Evolutionary conservation across 2,113 vertebrate genomes (phyloP).

Genomic region (Miniopterus natalensis): DNA sequence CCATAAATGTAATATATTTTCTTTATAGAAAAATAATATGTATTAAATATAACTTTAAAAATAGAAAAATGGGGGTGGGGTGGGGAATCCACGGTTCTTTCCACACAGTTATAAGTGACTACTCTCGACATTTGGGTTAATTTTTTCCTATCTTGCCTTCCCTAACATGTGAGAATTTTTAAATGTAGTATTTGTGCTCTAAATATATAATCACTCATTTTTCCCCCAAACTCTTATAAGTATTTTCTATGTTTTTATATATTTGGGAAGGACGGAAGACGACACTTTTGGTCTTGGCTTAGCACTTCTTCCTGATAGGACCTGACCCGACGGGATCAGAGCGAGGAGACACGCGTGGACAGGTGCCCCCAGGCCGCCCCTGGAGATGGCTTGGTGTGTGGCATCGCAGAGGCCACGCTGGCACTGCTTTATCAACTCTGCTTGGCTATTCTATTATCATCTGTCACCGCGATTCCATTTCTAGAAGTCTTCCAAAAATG

Average conservation of each 20-base stretch:
- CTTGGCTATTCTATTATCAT: not conserved
- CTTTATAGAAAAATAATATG: not conserved
- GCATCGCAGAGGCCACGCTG: not conserved
- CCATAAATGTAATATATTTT: constrained; percentile 1
- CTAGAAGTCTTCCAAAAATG: not conserved
- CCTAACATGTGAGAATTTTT: not conserved
- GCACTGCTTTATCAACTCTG: not conserved
- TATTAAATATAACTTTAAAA: constrained; percentile 25
- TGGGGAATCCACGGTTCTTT: not conserved
- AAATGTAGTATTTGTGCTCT: not conserved
- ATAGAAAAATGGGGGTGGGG: not conserved
- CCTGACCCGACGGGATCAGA: not conserved
- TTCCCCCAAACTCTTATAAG: not conserved
- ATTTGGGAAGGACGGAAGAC: not conserved
- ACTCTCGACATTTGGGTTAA: not conserved
- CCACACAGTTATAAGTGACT: not conserved
- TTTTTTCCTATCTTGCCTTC: not conserved
- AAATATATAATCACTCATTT: not conserved
- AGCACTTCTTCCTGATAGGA: not conserved
- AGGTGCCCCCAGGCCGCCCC: not conserved
- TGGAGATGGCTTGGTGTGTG: not conserved
- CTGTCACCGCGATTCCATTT: not conserved
- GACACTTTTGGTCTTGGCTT: not conserved
- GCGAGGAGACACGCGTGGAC: not conserved
- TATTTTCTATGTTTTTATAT: not conserved